Evolutionary conservation across 2,888 invertebrate genomes (phyloP), one percentile per base, ranked within the genome.

Genomic region (Drosophila pseudotakahashii): DNA sequence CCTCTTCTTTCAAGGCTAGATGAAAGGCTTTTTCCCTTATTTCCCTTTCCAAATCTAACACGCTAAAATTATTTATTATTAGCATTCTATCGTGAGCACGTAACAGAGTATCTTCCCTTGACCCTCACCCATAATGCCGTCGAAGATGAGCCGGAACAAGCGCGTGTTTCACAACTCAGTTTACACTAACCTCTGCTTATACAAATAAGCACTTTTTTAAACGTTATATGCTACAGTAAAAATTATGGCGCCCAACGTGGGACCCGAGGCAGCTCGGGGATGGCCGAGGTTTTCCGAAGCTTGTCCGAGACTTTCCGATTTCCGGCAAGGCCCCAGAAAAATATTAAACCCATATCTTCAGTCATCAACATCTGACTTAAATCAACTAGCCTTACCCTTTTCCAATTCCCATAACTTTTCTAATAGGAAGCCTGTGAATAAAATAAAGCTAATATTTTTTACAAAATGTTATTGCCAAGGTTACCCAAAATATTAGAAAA

Each of bases 361-460:
- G 26, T 26, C 26, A 26, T 26, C 26, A 26, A 26, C 26, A 26
- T 26, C 26, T 26, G 26, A 26, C 26, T 26, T 26, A 26, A 26
- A 26, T 26, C 26, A 26, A 26, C 26, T 26, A 26, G 26, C n/a
- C 45, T 3, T n/a, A n/a, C 45, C 45, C 45, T 30, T 45, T 14
- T 19, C 26, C 26, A 26, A 45, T 26, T 45, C 26, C 26, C 45
- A 45, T 14, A 45, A 45, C 26, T 26, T 45, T 45, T 45, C 14
- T 45, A 45, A 45, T 45, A 45, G 45, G 45, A 45, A 45, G 45
- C 45, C n/a, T 30, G 23, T 45, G 45, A 6, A 45, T 45, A 45
- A 45, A 42, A 45, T n/a, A 23, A 47, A 47, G 30, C 14, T 47
- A 10, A 47, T 14, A 13, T 44, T 44, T 23, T 7, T 23, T 44